Base-by-base conservation (phyloP, 2,113 vertebrate species). In the Heterocephalus glaber region DNA sequence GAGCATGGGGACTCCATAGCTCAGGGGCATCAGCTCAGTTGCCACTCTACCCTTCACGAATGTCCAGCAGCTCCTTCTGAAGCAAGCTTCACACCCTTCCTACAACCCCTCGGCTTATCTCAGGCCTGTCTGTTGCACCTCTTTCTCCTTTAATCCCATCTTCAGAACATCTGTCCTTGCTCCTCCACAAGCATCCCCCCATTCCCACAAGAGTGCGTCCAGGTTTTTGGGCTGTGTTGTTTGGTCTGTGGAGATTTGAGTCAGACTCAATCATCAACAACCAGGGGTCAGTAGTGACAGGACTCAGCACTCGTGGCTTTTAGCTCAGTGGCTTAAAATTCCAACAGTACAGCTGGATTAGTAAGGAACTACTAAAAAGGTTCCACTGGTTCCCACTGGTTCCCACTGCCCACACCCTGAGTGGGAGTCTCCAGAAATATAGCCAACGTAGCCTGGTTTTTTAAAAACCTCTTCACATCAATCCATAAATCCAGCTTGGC, bases 291-390 rank as follows among this genome's bases (percentile, higher is more conserved):
- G 83, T 26, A 91, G 61, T 89, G 74, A 70, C 61, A 76, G 58
- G 89, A 28, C 24, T 93, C 90, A 94, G 76, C 84, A 52, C n/a
- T 52, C 82, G 28, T 68, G 85, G 44, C 74, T 87, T 93, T 38
- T 54, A 44, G 86, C 6, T 61, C 28, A 44, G 86, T n/a, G 49
- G 47, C 8, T 92, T 90, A 30, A 56, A 89, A 94, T 70, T 92
- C 38, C 65, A 72, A 77, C 24, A 58, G 49, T 11, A 79, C 6
- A 35, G n/a, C 72, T 49, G 41, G 90, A 56, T 90, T n/a, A 70
- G 14, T 24, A 5, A 68, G 26, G 24, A 92, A 5, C 5, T 5
- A 10, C 9, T 85, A 1, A 9, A 49, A 70, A 95, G 90, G 70
- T 54, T n/a, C n/a, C n/a, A n/a, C n/a, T n/a, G n/a, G n/a, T n/a